Base-by-base conservation (phyloP, 1,140 invertebrate genomes). In the Drosophila carrolli region DNA sequence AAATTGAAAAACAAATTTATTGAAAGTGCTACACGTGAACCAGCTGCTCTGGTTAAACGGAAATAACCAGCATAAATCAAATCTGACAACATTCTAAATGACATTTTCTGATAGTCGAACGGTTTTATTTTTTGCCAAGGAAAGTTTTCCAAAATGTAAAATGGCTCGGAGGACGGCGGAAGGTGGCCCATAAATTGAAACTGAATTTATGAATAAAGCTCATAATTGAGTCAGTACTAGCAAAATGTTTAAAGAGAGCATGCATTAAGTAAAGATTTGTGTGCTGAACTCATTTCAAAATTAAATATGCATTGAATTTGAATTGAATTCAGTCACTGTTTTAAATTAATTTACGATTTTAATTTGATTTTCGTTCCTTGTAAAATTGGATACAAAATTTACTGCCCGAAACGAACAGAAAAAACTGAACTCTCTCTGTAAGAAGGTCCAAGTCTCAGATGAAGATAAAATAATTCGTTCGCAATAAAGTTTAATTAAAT, bases 11-110 rank as follows among this genome's bases (percentile, higher is more conserved):
- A 61, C 38, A 67, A 43, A 63, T 75, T 75, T 81, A 73, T 75
- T 44, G 38, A 67, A 81, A 55, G 74, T 35, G 44, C 38, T 37
- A 57, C n/a, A 59, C 54, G 54, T 11, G 4, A 59, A n/a, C 29
- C 65, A 50, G 54, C 67, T 50, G 32, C 6, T 55, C 43, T 37
- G 44, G 47, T 43, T 35, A 32, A 13, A 50, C 16, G 81, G 78
- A 81, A 86, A 85, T 78, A 63, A 62, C 56, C 59, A 62, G 44
- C 74, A 86, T 85, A 85, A 86, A 85, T 85, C 82, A 85, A 86
- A 50, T 75, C 81, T 58, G 50, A 53, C 73, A 65, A 77, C 66
- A 54, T 86, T 84, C 75, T 81, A 78, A 81, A 84, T 75, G 74
- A 59, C 82, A 81, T 83, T 84, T 86, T 63, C 67, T 58, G 77